These are phyloP conservation scores for Smutsia temminckii DNA, from an alignment of 2,797 vertebrate genomes.

Conservation along the genomic window DNA sequence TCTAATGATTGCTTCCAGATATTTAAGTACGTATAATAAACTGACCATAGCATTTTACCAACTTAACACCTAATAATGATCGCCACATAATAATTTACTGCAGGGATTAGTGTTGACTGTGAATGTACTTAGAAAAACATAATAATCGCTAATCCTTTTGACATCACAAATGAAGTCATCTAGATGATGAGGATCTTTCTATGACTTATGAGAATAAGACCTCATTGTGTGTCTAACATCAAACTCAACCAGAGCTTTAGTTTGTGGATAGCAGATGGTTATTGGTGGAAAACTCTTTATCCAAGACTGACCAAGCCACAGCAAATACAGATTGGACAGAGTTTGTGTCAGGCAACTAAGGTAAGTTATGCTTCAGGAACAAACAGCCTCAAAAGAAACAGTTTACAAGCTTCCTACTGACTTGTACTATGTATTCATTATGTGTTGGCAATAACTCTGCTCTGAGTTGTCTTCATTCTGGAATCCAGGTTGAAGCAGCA, in stretches of 20 bases:
- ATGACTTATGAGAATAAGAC: not conserved
- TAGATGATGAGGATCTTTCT: not conserved
- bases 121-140: not conserved
- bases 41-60: not conserved
- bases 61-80: not conserved
- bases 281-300: not conserved
- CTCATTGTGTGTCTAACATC: not conserved
- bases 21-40: slow-evolving; percentile 50
- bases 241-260: not conserved
- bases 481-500: not conserved
- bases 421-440: not conserved
- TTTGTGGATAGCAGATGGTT: not conserved
- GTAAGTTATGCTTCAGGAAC: not conserved
- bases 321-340: not conserved
- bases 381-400: not conserved
- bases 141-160: not conserved
- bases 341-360: not conserved
- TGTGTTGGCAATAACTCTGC: not conserved
- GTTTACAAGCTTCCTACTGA: not conserved
- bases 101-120: not conserved
- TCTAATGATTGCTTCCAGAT: not conserved
- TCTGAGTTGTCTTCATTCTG: not conserved
- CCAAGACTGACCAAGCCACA: not conserved
- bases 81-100: not conserved
- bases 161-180: not conserved